Base-by-base conservation (phyloP, 2,113 vertebrate species). In the Takifugu bimaculatus region DNA sequence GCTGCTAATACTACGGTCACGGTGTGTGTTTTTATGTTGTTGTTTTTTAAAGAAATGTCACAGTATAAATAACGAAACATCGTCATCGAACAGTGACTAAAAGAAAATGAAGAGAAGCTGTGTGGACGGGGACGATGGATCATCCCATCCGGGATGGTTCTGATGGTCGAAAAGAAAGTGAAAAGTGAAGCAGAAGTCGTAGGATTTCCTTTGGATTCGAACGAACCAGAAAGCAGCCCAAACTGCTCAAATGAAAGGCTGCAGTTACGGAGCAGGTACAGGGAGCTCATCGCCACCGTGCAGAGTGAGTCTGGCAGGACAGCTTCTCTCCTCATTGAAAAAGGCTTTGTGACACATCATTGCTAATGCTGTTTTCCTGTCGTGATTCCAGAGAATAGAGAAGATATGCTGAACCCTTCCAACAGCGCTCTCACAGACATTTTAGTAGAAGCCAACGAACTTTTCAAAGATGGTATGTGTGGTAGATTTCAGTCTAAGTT, bases 351-450 rank as follows among this genome's bases (percentile, higher is more conserved):
- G 20, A 20, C 20, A 20, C 20, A 20, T 20, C 20, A 20, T 20
- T 20, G 20, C 20, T 20, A 20, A 20, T 20, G 20, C 20, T 20
- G 20, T 20, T 20, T 20, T 20, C 20, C 20, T 20, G 20, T 20
- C 20, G 20, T 20, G 20, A 20, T 10, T 64, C 25, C 75, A 98
- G 96, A 96, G 80, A 95, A 97, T 57, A 91, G 94, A 44, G 96
- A 98, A 53, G 91, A 94, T 28, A 94, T 99, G 88, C 80, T 98
- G 75, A 96, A 80, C 72, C 92, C 92, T 0, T 86, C 81, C 54
- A 94, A 93, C 81, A 93, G 97, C 85, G 95, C 84, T 47, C 86
- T 99, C 48, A 97, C 93, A 26, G 95, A 98, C 63, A 92, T 94
- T 65, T 91, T 99, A 56, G 92, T 97, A 65, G 91, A 96, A 70